A percentile compares a stretch with the other conserved stretches of the same genome.
Conservation (phyloP, 2,797 vertebrate species). For the Gila robusta region DNA sequence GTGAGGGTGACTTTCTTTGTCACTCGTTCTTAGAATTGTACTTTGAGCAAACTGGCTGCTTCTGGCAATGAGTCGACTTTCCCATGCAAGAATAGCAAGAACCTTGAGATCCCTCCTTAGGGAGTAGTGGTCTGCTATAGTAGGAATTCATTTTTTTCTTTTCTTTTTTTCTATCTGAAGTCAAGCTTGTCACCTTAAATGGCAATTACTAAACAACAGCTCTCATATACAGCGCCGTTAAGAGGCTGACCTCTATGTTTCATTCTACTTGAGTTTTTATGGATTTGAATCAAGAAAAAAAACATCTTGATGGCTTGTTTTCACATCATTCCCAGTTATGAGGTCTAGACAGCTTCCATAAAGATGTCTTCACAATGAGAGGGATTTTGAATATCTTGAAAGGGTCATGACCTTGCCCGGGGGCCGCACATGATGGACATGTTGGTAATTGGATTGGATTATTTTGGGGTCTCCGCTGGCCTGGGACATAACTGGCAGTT, state of each 20-base stretch:
- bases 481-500: slow-evolving; percentile 66
- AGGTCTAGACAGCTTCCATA: slow-evolving; percentile 46
- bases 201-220: slow-evolving; percentile 62
- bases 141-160: slow-evolving; percentile 64
- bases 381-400: slow-evolving; percentile 49
- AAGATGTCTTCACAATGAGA: slow-evolving; percentile 55
- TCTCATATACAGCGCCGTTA: slow-evolving; percentile 28
- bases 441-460: slow-evolving; percentile 72
- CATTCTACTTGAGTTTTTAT: slow-evolving; percentile 47
- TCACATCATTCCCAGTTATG: slow-evolving; percentile 20
- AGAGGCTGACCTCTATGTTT: slow-evolving; percentile 33
- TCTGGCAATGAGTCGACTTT: slow-evolving; percentile 74
- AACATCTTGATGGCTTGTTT: background rate
- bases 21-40: slow-evolving; percentile 66
- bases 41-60: slow-evolving; percentile 64
- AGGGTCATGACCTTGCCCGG: slow-evolving; percentile 64
- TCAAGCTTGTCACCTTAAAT: slow-evolving; percentile 75
- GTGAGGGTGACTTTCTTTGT: slow-evolving; percentile 75
- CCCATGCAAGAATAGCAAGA: slow-evolving; percentile 81
- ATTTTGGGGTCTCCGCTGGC: slow-evolving; percentile 60
- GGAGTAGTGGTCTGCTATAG: slow-evolving; percentile 61
- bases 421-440: slow-evolving; percentile 63
- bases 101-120: slow-evolving; percentile 67
- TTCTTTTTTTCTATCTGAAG: slow-evolving; percentile 62
- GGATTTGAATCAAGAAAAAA: slow-evolving; percentile 18